Percentiles rank a stretch among this genome's conserved stretches.
Evolutionary conservation across 2,888 invertebrate genomes (phyloP).

Genomic region (Eristalis pertinax): DNA sequence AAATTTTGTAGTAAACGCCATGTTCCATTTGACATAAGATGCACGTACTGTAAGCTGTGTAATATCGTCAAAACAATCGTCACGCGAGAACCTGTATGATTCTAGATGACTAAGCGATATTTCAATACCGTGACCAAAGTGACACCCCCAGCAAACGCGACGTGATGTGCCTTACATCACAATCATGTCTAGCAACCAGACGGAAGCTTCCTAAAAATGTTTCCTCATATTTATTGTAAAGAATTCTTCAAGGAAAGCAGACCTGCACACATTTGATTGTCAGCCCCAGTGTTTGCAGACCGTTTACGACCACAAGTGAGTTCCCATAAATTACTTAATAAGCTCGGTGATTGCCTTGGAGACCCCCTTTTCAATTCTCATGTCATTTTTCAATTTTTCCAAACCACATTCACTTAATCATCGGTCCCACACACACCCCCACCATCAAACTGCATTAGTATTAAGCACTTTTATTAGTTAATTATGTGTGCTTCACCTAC

Average conservation of each 20-base stretch:
- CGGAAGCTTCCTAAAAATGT: neutral
- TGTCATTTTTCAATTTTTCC: neutral
- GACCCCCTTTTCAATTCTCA: neutral
- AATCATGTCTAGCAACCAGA: no score
- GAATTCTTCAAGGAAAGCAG: neutral
- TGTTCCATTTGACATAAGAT: no score
- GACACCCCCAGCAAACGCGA: no score
- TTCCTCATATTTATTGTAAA: neutral
- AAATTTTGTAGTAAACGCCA: no score
- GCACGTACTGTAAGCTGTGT: no score
- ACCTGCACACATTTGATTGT: neutral
- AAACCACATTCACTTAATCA: neutral
- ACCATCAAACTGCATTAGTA: neutral
- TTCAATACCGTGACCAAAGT: no score
- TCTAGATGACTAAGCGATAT: no score
- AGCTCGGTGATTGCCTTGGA: neutral
- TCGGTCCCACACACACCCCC: neutral
- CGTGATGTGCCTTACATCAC: no score
- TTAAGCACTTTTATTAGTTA: conserved; percentile 54
- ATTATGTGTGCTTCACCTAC: conserved; percentile 64
- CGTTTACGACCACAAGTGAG: neutral
- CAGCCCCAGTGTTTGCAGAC: neutral
- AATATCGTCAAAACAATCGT: no score
- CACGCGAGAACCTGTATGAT: no score
- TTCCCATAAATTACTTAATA: neutral